These are phyloP conservation scores for Sitobion miscanthi DNA, from an alignment of 1,140 invertebrate species.

Conservation along the genomic window DNA sequence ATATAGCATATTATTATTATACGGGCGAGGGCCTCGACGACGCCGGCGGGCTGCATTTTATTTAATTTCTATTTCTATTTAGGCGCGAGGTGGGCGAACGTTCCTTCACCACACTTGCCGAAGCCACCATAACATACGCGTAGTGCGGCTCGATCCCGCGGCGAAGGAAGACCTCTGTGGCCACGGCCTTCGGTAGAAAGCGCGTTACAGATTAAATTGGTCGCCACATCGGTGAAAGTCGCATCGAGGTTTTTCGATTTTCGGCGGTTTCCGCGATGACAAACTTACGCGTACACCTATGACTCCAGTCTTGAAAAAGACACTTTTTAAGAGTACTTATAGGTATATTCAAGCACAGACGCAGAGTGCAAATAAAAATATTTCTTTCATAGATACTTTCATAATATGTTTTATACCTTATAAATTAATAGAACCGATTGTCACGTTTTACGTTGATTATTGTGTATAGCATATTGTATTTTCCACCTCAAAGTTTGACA, in stretches of 20 bases:
- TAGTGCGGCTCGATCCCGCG: not conserved
- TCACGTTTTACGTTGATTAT: no score
- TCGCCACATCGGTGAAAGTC: slow-evolving; percentile 18
- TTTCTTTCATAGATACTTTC: no score
- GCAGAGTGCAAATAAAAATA: no score
- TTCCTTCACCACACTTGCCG: not conserved
- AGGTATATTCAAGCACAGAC: no score
- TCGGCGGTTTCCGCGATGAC: not conserved
- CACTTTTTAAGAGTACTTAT: no score
- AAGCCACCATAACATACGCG: no score
- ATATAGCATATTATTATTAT: not conserved
- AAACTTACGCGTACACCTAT: not conserved
- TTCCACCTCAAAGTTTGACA: no score
- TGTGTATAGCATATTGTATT: no score
- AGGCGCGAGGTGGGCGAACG: not conserved
- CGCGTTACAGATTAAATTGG: slow-evolving; percentile 49
- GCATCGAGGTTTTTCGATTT: not conserved
- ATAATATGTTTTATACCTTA: no score
- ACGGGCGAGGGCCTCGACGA: not conserved
- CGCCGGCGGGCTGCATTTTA: not conserved
- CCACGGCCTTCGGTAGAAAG: not conserved
- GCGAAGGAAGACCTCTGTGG: not conserved
- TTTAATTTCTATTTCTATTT: not conserved
- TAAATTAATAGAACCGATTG: no score
- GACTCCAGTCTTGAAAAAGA: no score